phyloP scores from a whole-genome alignment of 2,797 vertebrate genomes.

The Miichthys miiuy region DNA sequence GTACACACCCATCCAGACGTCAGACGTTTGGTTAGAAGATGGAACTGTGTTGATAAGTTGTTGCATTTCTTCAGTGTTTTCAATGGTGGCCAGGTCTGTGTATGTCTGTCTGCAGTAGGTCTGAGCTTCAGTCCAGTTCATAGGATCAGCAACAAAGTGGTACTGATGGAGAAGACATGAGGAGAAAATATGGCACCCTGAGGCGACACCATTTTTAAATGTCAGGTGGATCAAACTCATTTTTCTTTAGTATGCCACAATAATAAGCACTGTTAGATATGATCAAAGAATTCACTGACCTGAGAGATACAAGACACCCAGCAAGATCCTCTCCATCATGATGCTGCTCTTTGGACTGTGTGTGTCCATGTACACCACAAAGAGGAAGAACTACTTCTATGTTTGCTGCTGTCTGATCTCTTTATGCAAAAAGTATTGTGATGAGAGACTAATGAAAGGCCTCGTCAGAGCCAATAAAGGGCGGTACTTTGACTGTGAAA shows the following conservation, averaged over 20 bases:
- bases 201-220: background rate
- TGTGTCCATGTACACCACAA: background rate
- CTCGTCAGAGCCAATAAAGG: too few species aligned
- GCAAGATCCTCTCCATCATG: conserved; percentile 8
- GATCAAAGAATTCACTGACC: conserved; percentile 9
- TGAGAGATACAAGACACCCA: conserved; percentile 22
- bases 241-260: background rate
- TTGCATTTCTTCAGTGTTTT: background rate
- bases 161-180: conserved; percentile 17
- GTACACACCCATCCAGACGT: too few species aligned
- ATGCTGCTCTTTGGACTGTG: background rate
- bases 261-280: background rate
- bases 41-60: background rate
- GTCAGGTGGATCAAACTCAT: too few species aligned
- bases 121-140: conserved; percentile 39
- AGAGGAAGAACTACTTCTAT: background rate
- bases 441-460: too few species aligned
- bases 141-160: conserved; percentile 1
- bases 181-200: background rate
- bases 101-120: conserved; percentile 21
- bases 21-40: too few species aligned
- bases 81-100: conserved; percentile 25
- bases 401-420: background rate
- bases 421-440: background rate
- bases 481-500: too few species aligned